A percentile compares a stretch with the other conserved stretches of the same genome.
These are phyloP conservation scores for Cantharis nigra DNA, from an alignment of 2,888 invertebrate species.

Conservation along the genomic window DNA sequence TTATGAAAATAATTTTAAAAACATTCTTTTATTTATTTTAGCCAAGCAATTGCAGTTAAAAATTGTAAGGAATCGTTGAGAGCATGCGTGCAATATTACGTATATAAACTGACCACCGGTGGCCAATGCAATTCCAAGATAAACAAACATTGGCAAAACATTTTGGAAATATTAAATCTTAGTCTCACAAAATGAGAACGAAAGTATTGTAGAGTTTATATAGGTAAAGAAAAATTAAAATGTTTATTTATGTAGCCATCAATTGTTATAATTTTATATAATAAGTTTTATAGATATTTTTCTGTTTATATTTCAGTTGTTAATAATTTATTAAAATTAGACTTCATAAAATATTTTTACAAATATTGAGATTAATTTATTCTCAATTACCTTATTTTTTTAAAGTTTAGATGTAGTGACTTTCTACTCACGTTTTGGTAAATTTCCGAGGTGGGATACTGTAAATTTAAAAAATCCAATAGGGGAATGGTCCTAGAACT, in stretches of 20 bases:
- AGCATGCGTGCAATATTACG: conserved; percentile 44
- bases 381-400: background rate
- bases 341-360: background rate
- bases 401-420: background rate
- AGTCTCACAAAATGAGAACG: background rate
- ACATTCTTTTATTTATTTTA: conserved; percentile 41
- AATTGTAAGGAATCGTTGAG: conserved; percentile 46
- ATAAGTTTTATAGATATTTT: background rate
- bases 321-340: background rate
- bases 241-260: background rate
- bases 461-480: too few relatives aligned
- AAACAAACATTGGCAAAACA: conserved; percentile 41
- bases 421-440: too few relatives aligned
- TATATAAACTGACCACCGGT: conserved; percentile 48
- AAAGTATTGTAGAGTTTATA: background rate
- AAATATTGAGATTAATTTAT: too few relatives aligned
- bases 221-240: background rate
- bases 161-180: conserved; percentile 37
- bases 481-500: too few relatives aligned
- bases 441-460: too few relatives aligned
- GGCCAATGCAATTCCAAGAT: conserved; percentile 37
- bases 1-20: too few relatives aligned
- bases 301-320: background rate
- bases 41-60: conserved; percentile 56
- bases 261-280: background rate